phyloP scores from a whole-genome alignment of 1,140 invertebrate species.

The Pissodes strobi region DNA sequence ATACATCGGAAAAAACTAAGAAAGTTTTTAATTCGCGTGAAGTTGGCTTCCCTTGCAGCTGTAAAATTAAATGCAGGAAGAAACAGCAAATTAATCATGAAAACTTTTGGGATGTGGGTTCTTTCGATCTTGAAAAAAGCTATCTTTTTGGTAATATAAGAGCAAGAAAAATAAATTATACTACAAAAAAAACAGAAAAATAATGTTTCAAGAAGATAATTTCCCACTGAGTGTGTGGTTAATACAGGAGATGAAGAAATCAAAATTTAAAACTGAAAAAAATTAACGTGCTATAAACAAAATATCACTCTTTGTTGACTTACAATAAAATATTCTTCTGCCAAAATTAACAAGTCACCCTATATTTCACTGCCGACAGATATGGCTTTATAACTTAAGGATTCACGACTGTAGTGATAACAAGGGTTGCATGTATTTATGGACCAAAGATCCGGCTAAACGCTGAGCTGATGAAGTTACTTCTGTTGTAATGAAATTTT shows the following conservation, averaged over 20 bases:
- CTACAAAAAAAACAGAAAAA: conserved; percentile 21
- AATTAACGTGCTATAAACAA: background rate
- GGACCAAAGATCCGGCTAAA: conserved; percentile 24
- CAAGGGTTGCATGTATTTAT: conserved; percentile 28
- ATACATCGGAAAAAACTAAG: conserved; percentile 3
- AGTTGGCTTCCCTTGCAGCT: background rate
- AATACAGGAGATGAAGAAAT: conserved; percentile 7
- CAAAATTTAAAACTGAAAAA: conserved; percentile 9
- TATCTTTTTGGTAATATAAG: conserved; percentile 23
- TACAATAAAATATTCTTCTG: conserved; percentile 15
- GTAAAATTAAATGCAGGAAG: conserved; percentile 24
- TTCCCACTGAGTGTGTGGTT: conserved; percentile 4
- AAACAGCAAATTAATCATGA: conserved; percentile 11
- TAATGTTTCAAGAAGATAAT: conserved; percentile 19
- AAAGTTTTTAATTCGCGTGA: conserved; percentile 8
- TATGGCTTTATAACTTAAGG: conserved; percentile 30
- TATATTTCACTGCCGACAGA: conserved; percentile 21
- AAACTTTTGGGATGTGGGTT: conserved; percentile 27
- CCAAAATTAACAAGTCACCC: conserved; percentile 13
- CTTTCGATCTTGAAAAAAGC: conserved; percentile 24
- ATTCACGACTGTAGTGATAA: conserved; percentile 18
- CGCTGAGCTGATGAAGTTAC: conserved; percentile 25
- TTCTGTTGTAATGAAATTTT: conserved; percentile 21
- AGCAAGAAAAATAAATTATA: too few species aligned
- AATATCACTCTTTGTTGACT: conserved; percentile 14